Evolutionary conservation across 2,113 vertebrate species (phyloP), one percentile per base, ranked within the genome.

Genomic region (Cromileptes altivelis): DNA sequence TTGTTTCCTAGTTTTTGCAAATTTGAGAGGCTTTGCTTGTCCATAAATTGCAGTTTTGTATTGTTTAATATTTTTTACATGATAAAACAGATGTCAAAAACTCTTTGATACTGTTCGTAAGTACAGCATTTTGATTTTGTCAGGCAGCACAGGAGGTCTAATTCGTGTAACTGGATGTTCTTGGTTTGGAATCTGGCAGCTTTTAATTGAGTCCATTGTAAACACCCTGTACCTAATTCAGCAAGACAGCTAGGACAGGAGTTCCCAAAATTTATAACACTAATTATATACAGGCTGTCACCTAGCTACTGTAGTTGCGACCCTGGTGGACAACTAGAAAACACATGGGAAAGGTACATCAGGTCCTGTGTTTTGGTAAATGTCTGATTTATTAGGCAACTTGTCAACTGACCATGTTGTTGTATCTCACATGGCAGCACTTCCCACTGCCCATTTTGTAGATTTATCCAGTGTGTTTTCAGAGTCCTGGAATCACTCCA

Each of bases 281-380:
- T 78, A 85, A 82, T 89, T 70, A 84, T 17, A 62, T 15, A 47
- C 13, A 82, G 30, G 17, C 64, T 80, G 50, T 70, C 74, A 69
- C 40, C 5, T n/a, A 49, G 60, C 45, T 72, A 1, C 73, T 81
- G 45, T 25, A 60, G 33, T 14, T 2, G 42, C 19, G 47, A 30
- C 40, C 45, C 50, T 58, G 14, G 10, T 63, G 40, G 19, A 30
- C 49, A 65, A 12, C 19, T 27, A 57, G 6, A 63, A 69, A 52
- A 27, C 79, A 67, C 33, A 45, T 18, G 61, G 53, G 69, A 69
- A 1, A 10, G 14, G 2, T 63, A 42, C 42, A 42, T 58, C 37
- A 15, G n/a, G 12, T 62, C 21, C 7, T 4, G 2, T 23, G n/a
- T 78, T 11, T 49, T 30, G 57, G 58, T 0, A 30, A 81, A 64